These are phyloP conservation scores for Alloplasta piceator DNA, from an alignment of 2,888 invertebrate species.

Conservation along the genomic window DNA sequence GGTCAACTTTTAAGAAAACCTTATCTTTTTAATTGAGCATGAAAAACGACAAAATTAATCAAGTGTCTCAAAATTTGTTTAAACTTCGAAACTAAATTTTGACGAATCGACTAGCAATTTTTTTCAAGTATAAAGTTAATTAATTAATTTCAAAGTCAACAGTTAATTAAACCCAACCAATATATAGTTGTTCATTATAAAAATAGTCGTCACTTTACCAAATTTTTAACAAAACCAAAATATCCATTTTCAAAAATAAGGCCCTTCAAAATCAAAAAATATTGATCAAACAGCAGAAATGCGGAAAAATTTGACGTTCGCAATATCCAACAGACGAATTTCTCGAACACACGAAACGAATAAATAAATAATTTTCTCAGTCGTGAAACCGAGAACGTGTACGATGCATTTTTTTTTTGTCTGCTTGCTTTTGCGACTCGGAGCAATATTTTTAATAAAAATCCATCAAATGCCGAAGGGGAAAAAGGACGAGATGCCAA, in stretches of 20 bases:
- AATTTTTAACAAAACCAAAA: background rate
- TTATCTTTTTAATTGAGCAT: no score
- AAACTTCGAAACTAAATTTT: no score
- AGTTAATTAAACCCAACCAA: no score
- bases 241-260: background rate
- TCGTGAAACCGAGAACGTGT: background rate
- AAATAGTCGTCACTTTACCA: no score
- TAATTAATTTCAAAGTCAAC: no score
- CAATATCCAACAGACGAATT: background rate
- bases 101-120: no score
- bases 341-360: background rate
- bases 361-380: background rate
- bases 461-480: slow-evolving; percentile 36
- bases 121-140: no score
- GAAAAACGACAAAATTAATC: no score
- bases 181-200: no score
- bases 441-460: slow-evolving; percentile 31
- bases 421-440: background rate
- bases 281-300: background rate
- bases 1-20: no score
- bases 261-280: background rate
- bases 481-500: slow-evolving; percentile 4
- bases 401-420: background rate
- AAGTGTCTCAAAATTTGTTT: no score
- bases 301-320: background rate